A percentile compares a stretch with the other conserved stretches of the same genome.
Evolutionary conservation across 2,888 invertebrate genomes (phyloP).

Genomic region (Euzophera pinguis): DNA sequence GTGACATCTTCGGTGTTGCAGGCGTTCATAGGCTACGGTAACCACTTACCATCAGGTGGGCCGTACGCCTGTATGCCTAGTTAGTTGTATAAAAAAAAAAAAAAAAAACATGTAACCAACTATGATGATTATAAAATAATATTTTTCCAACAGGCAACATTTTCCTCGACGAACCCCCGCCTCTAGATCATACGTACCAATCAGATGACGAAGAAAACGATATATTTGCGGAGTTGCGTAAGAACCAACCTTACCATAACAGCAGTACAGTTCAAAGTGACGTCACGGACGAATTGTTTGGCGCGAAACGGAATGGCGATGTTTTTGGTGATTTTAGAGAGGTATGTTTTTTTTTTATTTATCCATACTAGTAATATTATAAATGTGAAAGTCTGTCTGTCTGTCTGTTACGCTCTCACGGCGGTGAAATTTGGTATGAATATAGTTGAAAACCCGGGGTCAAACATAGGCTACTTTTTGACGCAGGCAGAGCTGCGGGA

Average conservation of each 20-base stretch:
- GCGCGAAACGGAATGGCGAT: slow-evolving; percentile 23
- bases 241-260: slow-evolving; percentile 30
- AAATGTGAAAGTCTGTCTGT: too few species aligned
- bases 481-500: too few species aligned
- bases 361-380: too few species aligned
- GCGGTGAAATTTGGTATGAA: too few species aligned
- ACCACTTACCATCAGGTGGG: too few species aligned
- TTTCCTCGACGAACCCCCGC: slow-evolving; percentile 80
- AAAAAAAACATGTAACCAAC: background rate
- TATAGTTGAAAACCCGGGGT: too few species aligned
- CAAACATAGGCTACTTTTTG: too few species aligned
- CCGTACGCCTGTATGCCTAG: too few species aligned
- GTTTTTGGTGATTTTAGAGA: slow-evolving; percentile 30
- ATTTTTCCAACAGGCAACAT: slow-evolving; percentile 48
- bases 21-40: too few species aligned
- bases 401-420: too few species aligned
- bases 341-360: slow-evolving; percentile 18
- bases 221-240: slow-evolving; percentile 56
- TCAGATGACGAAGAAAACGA: slow-evolving; percentile 43
- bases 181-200: slow-evolving; percentile 44
- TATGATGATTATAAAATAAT: background rate
- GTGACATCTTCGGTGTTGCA: too few species aligned
- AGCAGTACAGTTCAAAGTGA: slow-evolving; percentile 24
- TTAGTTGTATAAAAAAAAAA: too few species aligned
- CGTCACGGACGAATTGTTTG: slow-evolving; percentile 40